These are phyloP conservation scores for Carlito syrichta DNA, from an alignment of 2,113 vertebrate genomes.

Conservation along the genomic window DNA sequence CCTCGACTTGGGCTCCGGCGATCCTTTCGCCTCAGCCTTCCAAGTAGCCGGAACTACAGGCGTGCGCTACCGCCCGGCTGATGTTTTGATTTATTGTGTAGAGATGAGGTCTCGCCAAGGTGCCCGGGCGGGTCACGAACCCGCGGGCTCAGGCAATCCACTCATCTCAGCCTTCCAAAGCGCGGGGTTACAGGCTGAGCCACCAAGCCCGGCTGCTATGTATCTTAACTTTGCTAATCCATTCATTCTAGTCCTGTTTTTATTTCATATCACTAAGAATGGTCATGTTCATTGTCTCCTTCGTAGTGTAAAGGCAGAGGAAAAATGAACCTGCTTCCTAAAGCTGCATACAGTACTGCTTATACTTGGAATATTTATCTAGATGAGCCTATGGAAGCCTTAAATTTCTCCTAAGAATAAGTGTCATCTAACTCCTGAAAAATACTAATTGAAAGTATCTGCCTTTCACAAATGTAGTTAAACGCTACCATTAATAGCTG, in stretches of 20 bases:
- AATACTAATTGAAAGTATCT: conserved; percentile 58
- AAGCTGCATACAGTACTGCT: not conserved
- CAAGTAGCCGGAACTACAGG: too few relatives aligned
- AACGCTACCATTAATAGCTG: conserved; percentile 63
- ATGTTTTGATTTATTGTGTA: too few relatives aligned
- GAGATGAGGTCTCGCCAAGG: too few relatives aligned
- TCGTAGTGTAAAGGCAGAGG: not conserved
- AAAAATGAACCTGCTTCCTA: not conserved
- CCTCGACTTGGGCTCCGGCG: too few relatives aligned
- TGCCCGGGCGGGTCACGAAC: too few relatives aligned
- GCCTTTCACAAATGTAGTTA: conserved; percentile 42
- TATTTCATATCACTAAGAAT: not conserved
- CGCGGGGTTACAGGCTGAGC: too few relatives aligned
- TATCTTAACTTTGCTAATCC: not conserved
- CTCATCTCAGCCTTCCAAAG: too few relatives aligned
- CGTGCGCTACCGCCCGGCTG: too few relatives aligned
- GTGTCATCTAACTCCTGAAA: conserved; percentile 23
- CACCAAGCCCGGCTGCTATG: too few relatives aligned
- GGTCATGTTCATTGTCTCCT: not conserved
- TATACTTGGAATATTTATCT: conserved; percentile 19
- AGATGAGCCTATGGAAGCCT: not conserved
- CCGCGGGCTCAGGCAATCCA: too few relatives aligned
- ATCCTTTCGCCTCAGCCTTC: too few relatives aligned
- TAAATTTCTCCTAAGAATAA: conserved; percentile 55
- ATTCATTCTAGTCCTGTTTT: not conserved